These are phyloP conservation scores for Aphodius granarius DNA, from an alignment of 2,888 invertebrate species.

Conservation along the genomic window DNA sequence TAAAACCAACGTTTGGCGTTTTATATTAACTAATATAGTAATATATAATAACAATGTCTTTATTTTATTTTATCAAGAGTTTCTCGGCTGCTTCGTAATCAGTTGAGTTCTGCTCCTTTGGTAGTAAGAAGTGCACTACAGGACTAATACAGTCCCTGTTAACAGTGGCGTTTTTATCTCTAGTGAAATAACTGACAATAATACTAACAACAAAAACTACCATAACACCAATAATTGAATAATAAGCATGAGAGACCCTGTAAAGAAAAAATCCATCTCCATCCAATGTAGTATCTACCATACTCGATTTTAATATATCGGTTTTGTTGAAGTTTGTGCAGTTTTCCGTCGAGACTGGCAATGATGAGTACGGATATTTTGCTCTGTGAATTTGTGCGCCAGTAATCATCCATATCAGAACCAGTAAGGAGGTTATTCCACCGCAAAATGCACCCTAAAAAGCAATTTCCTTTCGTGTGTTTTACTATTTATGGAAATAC, in stretches of 20 bases:
- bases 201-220: slow-evolving; percentile 49
- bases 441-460: slow-evolving; percentile 45
- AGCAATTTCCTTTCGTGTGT: not conserved
- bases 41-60: too few relatives aligned
- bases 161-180: slow-evolving; percentile 54
- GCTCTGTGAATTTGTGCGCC: slow-evolving; percentile 42
- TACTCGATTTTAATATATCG: not conserved
- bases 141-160: slow-evolving; percentile 64
- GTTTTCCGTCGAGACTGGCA: slow-evolving; percentile 31
- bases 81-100: not conserved
- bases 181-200: slow-evolving; percentile 64
- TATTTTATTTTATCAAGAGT: not conserved
- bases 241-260: slow-evolving; percentile 12
- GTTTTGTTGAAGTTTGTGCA: slow-evolving; percentile 24
- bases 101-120: not conserved
- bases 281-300: not conserved
- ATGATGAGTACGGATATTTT: slow-evolving; percentile 43
- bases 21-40: too few relatives aligned
- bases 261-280: slow-evolving; percentile 15
- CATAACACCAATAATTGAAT: not conserved
- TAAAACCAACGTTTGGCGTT: too few relatives aligned
- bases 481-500: too few relatives aligned
- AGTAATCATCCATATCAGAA: slow-evolving; percentile 40
- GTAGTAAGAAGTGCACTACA: slow-evolving; percentile 11
- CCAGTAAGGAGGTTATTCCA: slow-evolving; percentile 28